phyloP scores from a whole-genome alignment of 2,113 vertebrate genomes.

The Ranitomeya imitator region DNA sequence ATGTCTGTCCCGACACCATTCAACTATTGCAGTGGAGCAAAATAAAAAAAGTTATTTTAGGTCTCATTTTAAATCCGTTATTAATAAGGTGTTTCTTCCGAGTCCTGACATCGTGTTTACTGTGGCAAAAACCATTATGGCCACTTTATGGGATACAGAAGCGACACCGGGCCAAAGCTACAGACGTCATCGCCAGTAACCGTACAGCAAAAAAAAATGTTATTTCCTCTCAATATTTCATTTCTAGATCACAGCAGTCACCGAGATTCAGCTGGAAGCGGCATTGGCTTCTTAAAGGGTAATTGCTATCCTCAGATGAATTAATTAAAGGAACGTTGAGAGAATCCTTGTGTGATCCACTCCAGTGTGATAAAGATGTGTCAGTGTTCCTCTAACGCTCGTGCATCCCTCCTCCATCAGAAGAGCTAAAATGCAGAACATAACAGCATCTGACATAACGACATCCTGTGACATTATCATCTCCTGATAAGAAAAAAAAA shows the following conservation, averaged over 20 bases:
- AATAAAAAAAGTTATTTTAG: neutral
- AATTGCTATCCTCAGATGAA: slow-evolving; percentile 46
- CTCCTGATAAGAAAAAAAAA: neutral
- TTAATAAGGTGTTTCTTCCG: neutral
- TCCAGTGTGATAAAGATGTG: slow-evolving; percentile 21
- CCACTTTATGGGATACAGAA: neutral
- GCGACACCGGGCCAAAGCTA: neutral
- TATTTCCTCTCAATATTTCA: slow-evolving; percentile 15
- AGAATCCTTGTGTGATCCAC: slow-evolving; percentile 15
- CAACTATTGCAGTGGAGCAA: neutral
- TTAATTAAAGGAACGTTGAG: slow-evolving; percentile 33
- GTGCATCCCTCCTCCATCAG: neutral
- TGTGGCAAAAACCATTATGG: too few relatives aligned
- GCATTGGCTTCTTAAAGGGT: slow-evolving; percentile 27
- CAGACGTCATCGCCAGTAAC: neutral
- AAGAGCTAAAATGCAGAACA: neutral
- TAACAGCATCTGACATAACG: neutral
- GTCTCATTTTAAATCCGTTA: neutral
- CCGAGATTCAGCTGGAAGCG: neutral
- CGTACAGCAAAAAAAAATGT: slow-evolving; percentile 11
- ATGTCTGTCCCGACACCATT: neutral
- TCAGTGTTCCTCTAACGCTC: neutral
- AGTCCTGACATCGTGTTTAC: neutral
- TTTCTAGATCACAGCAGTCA: slow-evolving; percentile 10
- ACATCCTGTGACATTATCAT: neutral